phyloP scores from a whole-genome alignment of 2,113 vertebrate genomes.

The Pampusana beccarii region DNA sequence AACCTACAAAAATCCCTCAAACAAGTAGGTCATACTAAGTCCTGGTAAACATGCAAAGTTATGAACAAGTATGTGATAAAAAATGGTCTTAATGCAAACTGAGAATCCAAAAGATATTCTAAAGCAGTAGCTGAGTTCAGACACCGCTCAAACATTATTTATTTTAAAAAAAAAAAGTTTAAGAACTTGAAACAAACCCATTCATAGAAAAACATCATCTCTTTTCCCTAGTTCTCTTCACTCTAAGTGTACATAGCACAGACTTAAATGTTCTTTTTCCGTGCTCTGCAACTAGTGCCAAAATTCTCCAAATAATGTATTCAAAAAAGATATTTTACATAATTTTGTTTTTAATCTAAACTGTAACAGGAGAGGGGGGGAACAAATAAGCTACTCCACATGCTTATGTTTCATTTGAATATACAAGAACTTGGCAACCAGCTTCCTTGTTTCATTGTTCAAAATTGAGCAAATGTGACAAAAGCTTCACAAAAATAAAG shows the following conservation, averaged over 20 bases:
- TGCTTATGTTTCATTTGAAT: not conserved
- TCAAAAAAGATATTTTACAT: not conserved
- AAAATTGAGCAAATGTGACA: not conserved
- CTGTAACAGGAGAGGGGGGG: not conserved
- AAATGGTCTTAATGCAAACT: not conserved
- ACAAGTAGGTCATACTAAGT: not conserved
- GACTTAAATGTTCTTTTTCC: not conserved
- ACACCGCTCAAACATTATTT: not conserved
- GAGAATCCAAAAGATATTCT: not conserved
- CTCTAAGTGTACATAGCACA: not conserved
- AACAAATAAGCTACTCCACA: not conserved
- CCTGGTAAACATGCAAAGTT: not conserved
- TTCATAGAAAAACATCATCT: not conserved
- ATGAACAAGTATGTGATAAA: not conserved
- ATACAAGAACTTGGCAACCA: not conserved
- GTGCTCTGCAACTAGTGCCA: not conserved
- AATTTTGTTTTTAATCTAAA: not conserved
- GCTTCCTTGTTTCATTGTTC: not conserved
- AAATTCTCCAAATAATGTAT: not conserved
- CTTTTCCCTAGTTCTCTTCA: not conserved
- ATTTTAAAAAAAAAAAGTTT: not conserved
- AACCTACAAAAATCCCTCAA: not conserved
- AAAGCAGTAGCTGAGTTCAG: not conserved
- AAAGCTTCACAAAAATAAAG: not conserved
- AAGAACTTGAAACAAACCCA: not conserved